These are phyloP conservation scores for Epizoanthus fatuus DNA, from an alignment of 92 coral and sea anemone genomes.

Conservation along the genomic window DNA sequence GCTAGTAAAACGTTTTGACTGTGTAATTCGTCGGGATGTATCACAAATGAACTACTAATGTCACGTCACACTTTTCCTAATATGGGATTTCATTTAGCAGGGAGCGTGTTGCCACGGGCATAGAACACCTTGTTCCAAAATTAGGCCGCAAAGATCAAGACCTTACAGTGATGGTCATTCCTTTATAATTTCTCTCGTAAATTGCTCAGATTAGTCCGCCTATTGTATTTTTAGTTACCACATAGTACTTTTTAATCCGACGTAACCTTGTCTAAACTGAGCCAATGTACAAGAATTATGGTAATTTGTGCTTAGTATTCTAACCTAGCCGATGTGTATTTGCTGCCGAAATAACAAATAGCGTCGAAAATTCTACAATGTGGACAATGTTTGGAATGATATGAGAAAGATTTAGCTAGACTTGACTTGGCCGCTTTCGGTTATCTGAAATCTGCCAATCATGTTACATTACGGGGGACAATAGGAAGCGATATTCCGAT, in stretches of 20 bases:
- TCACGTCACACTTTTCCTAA: slow-evolving; percentile 47
- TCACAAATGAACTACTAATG: not conserved
- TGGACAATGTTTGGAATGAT: not conserved
- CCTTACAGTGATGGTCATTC: not conserved
- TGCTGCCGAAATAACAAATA: not conserved
- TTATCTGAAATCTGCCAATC: slow-evolving; percentile 35
- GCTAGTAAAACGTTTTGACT: slow-evolving; percentile 6
- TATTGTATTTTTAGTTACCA: slow-evolving; percentile 6
- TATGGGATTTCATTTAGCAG: slow-evolving; percentile 24
- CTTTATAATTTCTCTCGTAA: slow-evolving; percentile 6
- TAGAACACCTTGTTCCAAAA: slow-evolving; percentile 30
- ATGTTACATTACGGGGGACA: slow-evolving; percentile 25
- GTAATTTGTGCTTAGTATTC: not conserved
- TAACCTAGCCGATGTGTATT: not conserved
- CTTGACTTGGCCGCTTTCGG: not conserved
- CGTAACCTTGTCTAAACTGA: not conserved
- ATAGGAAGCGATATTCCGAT: slow-evolving; percentile 25
- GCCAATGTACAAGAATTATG: not conserved
- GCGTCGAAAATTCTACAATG: not conserved
- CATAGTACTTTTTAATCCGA: not conserved
- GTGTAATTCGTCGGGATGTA: slow-evolving; percentile 5
- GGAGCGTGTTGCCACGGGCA: slow-evolving; percentile 3
- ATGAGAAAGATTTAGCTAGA: not conserved
- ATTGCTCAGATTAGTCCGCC: not conserved
- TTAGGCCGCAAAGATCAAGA: slow-evolving; percentile 8